These are phyloP conservation scores for Meda fulgida DNA, from an alignment of 2,797 vertebrate species.

Conservation along the genomic window DNA sequence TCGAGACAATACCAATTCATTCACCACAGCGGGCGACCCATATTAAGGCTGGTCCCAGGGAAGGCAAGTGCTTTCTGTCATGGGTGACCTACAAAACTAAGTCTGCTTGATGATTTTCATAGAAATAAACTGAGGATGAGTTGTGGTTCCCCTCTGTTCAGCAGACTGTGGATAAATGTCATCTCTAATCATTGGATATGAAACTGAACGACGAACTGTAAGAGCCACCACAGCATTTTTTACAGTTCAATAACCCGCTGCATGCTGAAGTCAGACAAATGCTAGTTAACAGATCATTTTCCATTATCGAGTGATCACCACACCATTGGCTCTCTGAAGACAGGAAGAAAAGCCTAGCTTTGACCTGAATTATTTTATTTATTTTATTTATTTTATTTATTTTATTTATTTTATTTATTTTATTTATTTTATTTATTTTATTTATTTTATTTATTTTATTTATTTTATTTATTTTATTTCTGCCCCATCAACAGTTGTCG, in stretches of 20 bases:
- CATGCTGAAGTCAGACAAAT: not conserved
- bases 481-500: no score
- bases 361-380: not conserved
- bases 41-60: slow-evolving; percentile 70
- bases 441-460: no score
- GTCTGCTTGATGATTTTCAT: slow-evolving; percentile 76
- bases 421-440: no score
- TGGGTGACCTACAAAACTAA: slow-evolving; percentile 80
- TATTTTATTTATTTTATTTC: no score
- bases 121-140: slow-evolving; percentile 61
- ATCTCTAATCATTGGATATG: slow-evolving; percentile 68
- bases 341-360: not conserved
- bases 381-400: no score
- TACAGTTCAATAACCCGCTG: not conserved
- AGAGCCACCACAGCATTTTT: slow-evolving; percentile 59
- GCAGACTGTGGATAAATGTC: slow-evolving; percentile 38
- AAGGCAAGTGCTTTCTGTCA: slow-evolving; percentile 71
- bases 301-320: no score
- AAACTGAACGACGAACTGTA: slow-evolving; percentile 48
- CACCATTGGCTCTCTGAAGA: not conserved
- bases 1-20: slow-evolving; percentile 69
- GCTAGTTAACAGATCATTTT: not conserved
- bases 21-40: slow-evolving; percentile 72
- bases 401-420: no score
- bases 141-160: slow-evolving; percentile 5